Conservation (phyloP, 2,113 vertebrate species). For the Tonatia bakeri region DNA sequence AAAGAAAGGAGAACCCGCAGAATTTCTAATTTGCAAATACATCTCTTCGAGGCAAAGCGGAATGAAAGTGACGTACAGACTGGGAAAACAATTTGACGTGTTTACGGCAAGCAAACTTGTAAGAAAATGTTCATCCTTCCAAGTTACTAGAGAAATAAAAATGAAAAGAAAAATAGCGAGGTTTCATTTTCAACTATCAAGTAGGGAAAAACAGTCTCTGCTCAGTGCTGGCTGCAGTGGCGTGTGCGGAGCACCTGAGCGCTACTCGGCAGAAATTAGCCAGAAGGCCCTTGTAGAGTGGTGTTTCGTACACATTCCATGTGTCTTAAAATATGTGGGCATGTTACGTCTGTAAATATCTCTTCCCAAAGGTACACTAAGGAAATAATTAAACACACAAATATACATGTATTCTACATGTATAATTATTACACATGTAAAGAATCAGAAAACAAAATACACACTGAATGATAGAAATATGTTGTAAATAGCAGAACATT, state of each 20-base stretch:
- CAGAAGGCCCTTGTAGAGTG: background rate
- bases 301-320: background rate
- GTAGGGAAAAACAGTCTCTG: background rate
- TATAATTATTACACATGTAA: background rate
- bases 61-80: background rate
- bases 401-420: background rate
- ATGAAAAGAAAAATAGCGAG: background rate
- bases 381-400: background rate
- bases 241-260: background rate
- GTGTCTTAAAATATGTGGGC: background rate
- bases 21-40: background rate
- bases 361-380: background rate
- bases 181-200: background rate
- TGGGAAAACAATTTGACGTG: fast-evolving
- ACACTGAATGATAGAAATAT: background rate
- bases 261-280: background rate
- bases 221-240: background rate
- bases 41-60: background rate
- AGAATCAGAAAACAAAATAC: background rate
- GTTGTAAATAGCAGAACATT: background rate
- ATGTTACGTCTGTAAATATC: background rate
- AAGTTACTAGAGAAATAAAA: background rate
- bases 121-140: too few relatives aligned
- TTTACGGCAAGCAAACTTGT: background rate
- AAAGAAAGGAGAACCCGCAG: background rate